Percentiles rank a stretch among this genome's conserved stretches.
Conservation (phyloP, 2,888 invertebrate species). For the Mesorhabditis spiculigera region DNA sequence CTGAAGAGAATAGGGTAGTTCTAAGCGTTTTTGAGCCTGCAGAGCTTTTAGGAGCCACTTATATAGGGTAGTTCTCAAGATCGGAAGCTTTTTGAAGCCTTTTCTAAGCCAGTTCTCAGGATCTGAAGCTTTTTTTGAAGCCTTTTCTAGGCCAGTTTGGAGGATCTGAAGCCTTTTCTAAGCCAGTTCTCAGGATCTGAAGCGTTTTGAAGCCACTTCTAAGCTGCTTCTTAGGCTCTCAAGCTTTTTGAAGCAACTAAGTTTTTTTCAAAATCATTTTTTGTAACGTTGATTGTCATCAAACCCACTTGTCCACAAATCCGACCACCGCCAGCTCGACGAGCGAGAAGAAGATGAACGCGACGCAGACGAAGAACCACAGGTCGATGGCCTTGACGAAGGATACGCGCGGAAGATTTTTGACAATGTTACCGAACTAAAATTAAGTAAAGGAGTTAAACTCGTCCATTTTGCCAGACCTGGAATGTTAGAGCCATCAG, state of each 20-base stretch:
- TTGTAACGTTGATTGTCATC: conserved; percentile 1
- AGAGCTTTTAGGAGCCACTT: too few relatives aligned
- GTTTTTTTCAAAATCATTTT: neutral
- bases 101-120: too few relatives aligned
- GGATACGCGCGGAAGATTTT: conserved; percentile 55
- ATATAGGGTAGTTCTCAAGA: too few relatives aligned
- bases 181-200: too few relatives aligned
- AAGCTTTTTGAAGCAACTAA: too few relatives aligned
- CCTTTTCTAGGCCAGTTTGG: too few relatives aligned
- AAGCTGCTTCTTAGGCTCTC: too few relatives aligned
- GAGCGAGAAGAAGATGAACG: conserved; percentile 56
- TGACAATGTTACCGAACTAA: conserved; percentile 57
- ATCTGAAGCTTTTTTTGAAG: too few relatives aligned
- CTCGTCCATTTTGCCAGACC: conserved; percentile 15
- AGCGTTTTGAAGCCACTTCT: too few relatives aligned
- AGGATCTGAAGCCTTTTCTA: too few relatives aligned
- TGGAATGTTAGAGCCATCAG: conserved; percentile 58
- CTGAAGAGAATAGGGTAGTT: neutral
- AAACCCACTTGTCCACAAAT: conserved; percentile 50
- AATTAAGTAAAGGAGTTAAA: conserved; percentile 9
- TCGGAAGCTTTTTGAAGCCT: too few relatives aligned
- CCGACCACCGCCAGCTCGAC: conserved; percentile 57
- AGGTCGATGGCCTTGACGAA: conserved; percentile 58
- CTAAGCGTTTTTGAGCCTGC: too few relatives aligned
- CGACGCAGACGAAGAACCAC: conserved; percentile 57